Conservation (phyloP, 2,113 vertebrate species). For the Trogon surrucura region DNA sequence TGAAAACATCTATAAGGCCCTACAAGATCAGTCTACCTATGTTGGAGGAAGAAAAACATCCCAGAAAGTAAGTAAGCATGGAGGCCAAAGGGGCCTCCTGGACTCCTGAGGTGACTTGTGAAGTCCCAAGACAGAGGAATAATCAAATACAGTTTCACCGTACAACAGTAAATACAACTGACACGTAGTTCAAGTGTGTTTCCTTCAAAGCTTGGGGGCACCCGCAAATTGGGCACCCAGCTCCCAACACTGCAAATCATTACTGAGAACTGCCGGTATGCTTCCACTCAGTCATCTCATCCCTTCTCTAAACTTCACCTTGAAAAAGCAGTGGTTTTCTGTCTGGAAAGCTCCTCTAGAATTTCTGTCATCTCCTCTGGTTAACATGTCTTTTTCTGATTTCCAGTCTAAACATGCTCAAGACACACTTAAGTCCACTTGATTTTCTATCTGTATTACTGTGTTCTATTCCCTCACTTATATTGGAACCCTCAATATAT, state of each 20-base stretch:
- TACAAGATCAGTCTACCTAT: neutral
- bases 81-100: neutral
- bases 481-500: neutral
- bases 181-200: neutral
- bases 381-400: neutral
- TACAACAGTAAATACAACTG: neutral
- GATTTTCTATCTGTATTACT: neutral
- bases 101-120: neutral
- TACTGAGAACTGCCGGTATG: neutral
- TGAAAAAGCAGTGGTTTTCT: neutral
- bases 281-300: neutral
- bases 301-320: neutral
- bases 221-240: rapidly evolving
- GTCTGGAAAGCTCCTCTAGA: neutral
- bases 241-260: rapidly evolving
- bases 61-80: neutral
- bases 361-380: neutral
- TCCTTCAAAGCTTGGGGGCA: neutral
- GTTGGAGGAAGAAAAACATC: neutral
- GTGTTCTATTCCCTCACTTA: neutral
- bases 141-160: neutral
- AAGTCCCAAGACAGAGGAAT: neutral
- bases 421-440: neutral
- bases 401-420: neutral
- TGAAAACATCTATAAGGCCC: neutral